Evolutionary conservation across 2,888 invertebrate genomes (phyloP).

Genomic region (Acrocyrtus sp.): DNA sequence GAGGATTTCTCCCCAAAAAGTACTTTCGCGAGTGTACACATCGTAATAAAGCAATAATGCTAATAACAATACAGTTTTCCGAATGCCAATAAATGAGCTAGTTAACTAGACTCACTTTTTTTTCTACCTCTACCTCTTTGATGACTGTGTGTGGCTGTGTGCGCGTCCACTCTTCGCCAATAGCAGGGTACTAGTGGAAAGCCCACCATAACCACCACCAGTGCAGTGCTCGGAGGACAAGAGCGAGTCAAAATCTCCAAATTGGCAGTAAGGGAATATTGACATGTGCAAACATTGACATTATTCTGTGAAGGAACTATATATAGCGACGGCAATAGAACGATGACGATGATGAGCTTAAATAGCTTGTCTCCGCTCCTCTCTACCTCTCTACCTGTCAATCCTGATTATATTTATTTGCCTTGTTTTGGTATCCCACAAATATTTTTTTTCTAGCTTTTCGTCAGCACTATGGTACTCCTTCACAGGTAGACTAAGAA

Average conservation of each 20-base stretch:
- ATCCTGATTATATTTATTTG: constrained; percentile 37
- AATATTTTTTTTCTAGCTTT: constrained; percentile 17
- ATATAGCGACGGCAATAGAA: too few species aligned
- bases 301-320: too few species aligned
- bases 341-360: too few species aligned
- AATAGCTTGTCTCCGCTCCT: too few species aligned
- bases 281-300: constrained; percentile 22
- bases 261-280: constrained; percentile 39
- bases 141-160: not conserved
- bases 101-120: not conserved
- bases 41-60: not conserved
- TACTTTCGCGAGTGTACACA: not conserved
- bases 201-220: too few species aligned
- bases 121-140: constrained; percentile 1
- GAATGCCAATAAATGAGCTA: constrained; percentile 17
- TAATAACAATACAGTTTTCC: not conserved
- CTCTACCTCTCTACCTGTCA: constrained; percentile 20
- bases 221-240: too few species aligned
- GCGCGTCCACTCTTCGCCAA: too few species aligned
- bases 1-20: too few species aligned
- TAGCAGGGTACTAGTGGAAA: too few species aligned
- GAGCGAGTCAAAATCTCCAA: too few species aligned
- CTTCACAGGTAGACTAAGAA: too few species aligned
- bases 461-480: too few species aligned
- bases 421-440: constrained; percentile 4